These are phyloP conservation scores for Etia nguti DNA, from an alignment of 2,113 vertebrate species.

Conservation along the genomic window DNA sequence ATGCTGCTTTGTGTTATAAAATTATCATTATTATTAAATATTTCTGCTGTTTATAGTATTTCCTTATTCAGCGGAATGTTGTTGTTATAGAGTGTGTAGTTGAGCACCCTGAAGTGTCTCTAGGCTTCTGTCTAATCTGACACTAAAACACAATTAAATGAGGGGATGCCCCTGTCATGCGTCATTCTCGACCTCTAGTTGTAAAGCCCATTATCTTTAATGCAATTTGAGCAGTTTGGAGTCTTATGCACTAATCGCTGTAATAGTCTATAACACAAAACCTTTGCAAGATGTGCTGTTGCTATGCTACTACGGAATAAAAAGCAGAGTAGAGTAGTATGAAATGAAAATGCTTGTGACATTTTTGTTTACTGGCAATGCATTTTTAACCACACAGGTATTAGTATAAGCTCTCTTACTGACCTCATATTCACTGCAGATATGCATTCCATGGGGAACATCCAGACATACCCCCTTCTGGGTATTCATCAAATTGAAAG, in stretches of 20 bases:
- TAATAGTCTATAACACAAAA: background rate
- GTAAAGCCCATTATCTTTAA: conserved; percentile 6
- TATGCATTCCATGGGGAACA: background rate
- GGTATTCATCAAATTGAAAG: conserved; percentile 31
- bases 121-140: background rate
- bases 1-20: background rate
- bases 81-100: background rate
- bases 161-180: background rate
- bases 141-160: background rate
- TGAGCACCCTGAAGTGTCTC: background rate
- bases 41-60: background rate
- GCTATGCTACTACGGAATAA: background rate
- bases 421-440: background rate
- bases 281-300: background rate
- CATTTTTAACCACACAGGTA: background rate
- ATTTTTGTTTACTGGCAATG: background rate
- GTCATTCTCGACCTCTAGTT: background rate
- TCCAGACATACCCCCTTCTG: conserved; percentile 5
- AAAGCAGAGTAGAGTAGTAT: background rate
- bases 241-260: background rate
- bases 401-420: background rate
- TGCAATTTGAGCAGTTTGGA: conserved; percentile 8
- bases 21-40: background rate
- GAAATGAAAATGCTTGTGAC: background rate
- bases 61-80: background rate